Percentiles rank a stretch among this genome's conserved stretches.
phyloP scores from a whole-genome alignment of 2,888 invertebrate species.

The Sarcophaga subvicina region DNA sequence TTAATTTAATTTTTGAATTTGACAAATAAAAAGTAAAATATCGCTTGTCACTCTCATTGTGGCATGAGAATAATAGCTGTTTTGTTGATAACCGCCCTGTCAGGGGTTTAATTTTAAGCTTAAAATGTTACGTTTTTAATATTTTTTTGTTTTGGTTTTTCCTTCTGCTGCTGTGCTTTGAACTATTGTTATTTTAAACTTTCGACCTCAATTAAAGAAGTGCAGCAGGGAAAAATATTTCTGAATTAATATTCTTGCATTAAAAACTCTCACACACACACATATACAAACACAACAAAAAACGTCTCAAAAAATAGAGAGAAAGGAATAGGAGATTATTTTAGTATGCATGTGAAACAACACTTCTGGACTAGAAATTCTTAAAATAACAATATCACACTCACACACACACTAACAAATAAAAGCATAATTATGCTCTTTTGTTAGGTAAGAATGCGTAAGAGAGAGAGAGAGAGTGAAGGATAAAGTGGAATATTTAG shows the following conservation, averaged over 20 bases:
- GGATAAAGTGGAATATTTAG: neutral
- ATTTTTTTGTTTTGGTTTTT: slow-evolving; percentile 21
- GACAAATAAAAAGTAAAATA: too few relatives aligned
- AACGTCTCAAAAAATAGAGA: slow-evolving; percentile 2
- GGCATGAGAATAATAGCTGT: slow-evolving; percentile 4
- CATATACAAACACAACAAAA: neutral
- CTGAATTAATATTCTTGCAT: slow-evolving; percentile 49
- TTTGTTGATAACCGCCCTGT: neutral
- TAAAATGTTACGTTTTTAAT: slow-evolving; percentile 48
- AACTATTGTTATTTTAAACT: slow-evolving; percentile 75
- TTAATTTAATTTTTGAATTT: too few relatives aligned
- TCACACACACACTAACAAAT: neutral
- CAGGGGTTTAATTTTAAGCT: slow-evolving; percentile 53
- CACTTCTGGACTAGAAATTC: neutral
- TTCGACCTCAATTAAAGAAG: slow-evolving; percentile 80
- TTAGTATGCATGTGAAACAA: slow-evolving; percentile 32
- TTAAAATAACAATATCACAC: neutral
- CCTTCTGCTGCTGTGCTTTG: slow-evolving; percentile 11
- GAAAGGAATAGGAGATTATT: slow-evolving; percentile 17
- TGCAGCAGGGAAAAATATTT: slow-evolving; percentile 62
- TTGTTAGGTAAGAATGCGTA: neutral
- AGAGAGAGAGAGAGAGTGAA: neutral
- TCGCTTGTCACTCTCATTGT: neutral
- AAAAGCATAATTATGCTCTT: neutral
- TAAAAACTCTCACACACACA: slow-evolving; percentile 13